A percentile compares a stretch with the other conserved stretches of the same genome.
These are phyloP conservation scores for Bettongia penicillata DNA, from an alignment of 2,113 vertebrate species.

Conservation along the genomic window DNA sequence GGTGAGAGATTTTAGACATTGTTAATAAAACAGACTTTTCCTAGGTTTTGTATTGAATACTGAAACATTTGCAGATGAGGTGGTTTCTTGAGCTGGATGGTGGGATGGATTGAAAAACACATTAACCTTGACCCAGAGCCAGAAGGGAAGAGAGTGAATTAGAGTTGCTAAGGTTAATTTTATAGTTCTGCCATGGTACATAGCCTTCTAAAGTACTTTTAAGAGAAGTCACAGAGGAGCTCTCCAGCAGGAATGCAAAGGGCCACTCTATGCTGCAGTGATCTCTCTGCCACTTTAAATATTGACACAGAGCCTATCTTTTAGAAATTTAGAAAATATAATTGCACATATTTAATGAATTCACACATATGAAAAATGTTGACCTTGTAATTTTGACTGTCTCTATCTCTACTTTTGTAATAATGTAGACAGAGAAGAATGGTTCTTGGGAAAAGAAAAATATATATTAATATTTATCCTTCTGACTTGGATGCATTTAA, in stretches of 20 bases:
- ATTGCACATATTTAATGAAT: not conserved
- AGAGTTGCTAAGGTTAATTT: not conserved
- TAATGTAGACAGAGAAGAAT: not conserved
- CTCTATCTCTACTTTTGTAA: not conserved
- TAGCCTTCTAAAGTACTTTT: not conserved
- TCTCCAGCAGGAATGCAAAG: not conserved
- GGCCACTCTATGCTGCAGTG: not conserved
- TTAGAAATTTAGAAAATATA: not conserved
- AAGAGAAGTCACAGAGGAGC: not conserved
- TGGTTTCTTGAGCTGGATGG: conserved; percentile 16
- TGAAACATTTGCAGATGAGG: conserved; percentile 36
- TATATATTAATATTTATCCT: not conserved
- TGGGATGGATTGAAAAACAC: conserved; percentile 18
- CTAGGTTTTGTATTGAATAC: conserved; percentile 34
- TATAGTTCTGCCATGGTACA: not conserved
- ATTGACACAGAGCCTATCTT: no score
- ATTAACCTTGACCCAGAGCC: conserved; percentile 33
- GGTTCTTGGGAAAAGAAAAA: no score
- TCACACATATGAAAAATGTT: not conserved
- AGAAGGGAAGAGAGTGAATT: not conserved
- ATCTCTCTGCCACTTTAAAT: not conserved
- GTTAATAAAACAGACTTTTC: conserved; percentile 36
- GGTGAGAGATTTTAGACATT: conserved; percentile 79
- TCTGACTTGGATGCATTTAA: not conserved
- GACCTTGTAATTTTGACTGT: not conserved